Conservation (phyloP, 1,140 invertebrate species). For the Aphelenchoides besseyi region DNA sequence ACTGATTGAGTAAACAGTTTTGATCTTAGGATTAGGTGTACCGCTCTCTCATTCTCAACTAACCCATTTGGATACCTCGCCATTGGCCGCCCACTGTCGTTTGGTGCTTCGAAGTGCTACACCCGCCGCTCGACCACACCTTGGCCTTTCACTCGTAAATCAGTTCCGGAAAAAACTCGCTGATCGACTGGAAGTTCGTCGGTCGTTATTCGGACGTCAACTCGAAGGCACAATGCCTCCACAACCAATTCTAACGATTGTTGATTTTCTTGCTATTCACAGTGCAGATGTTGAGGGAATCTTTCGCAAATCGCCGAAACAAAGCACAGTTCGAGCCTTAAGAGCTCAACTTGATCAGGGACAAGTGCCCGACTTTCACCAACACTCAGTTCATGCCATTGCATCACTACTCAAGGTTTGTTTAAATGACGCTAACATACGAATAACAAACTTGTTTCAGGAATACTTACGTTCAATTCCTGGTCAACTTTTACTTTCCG, state of each 20-base stretch:
- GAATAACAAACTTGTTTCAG: slow-evolving; percentile 24
- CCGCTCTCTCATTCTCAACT: slow-evolving; percentile 43
- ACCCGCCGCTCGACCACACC: slow-evolving; percentile 6
- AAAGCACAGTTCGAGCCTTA: slow-evolving; percentile 38
- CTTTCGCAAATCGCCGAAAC: slow-evolving; percentile 52
- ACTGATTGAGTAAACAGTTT: too few species aligned
- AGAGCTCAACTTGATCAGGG: slow-evolving; percentile 43
- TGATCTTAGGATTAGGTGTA: too few species aligned
- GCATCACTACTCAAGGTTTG: slow-evolving; percentile 47
- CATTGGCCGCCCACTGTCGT: slow-evolving; percentile 40
- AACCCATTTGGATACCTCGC: slow-evolving; percentile 50
- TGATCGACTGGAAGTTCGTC: slow-evolving; percentile 12
- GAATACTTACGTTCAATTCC: slow-evolving; percentile 50
- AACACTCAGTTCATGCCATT: slow-evolving; percentile 48
- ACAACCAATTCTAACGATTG: slow-evolving; percentile 50
- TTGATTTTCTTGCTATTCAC: slow-evolving; percentile 43
- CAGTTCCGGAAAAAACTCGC: slow-evolving; percentile 34
- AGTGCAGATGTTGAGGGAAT: slow-evolving; percentile 45
- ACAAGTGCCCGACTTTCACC: slow-evolving; percentile 51
- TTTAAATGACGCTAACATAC: background rate
- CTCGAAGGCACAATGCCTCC: slow-evolving; percentile 50
- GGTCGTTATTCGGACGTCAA: slow-evolving; percentile 39
- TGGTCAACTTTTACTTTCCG: slow-evolving; percentile 46
- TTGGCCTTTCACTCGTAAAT: slow-evolving; percentile 41
- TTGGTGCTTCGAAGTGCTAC: slow-evolving; percentile 35